Evolutionary conservation across 2,888 invertebrate genomes (phyloP).

Genomic region (Sesia bembeciformis): DNA sequence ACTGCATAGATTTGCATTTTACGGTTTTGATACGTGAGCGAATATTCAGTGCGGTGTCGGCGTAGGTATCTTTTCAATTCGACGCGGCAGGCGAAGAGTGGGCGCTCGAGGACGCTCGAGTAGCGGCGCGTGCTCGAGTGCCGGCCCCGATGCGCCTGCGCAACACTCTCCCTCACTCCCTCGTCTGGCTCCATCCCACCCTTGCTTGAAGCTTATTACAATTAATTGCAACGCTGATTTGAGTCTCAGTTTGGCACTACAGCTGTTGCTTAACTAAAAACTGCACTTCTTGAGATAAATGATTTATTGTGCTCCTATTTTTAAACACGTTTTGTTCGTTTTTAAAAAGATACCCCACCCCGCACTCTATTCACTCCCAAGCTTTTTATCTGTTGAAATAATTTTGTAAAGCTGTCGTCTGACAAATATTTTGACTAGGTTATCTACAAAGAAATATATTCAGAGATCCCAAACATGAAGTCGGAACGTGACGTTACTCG

Average conservation of each 20-base stretch:
- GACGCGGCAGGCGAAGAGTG: slow-evolving; percentile 62
- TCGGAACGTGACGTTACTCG: slow-evolving; percentile 23
- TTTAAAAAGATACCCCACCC: too few species aligned
- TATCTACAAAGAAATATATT: slow-evolving; percentile 9
- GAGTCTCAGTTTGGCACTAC: slow-evolving; percentile 51
- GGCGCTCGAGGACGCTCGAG: slow-evolving; percentile 57
- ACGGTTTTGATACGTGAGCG: slow-evolving; percentile 71
- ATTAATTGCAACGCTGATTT: slow-evolving; percentile 54
- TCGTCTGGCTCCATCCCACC: slow-evolving; percentile 9
- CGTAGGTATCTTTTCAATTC: slow-evolving; percentile 71
- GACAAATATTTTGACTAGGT: neutral
- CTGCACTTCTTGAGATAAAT: neutral
- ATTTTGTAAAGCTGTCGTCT: neutral
- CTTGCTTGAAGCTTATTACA: slow-evolving; percentile 50
- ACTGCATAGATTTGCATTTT: slow-evolving; percentile 73
- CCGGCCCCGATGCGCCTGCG: slow-evolving; percentile 53
- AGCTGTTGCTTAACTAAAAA: neutral
- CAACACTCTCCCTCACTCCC: slow-evolving; percentile 24
- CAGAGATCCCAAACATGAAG: slow-evolving; percentile 21
- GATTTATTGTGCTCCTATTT: neutral
- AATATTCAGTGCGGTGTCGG: slow-evolving; percentile 69
- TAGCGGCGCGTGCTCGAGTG: slow-evolving; percentile 69
- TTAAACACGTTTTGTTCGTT: neutral
- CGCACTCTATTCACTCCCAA: too few species aligned
- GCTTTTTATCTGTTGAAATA: neutral